Conservation (phyloP, 2,797 vertebrate species). For the Gephyroberyx darwinii region DNA sequence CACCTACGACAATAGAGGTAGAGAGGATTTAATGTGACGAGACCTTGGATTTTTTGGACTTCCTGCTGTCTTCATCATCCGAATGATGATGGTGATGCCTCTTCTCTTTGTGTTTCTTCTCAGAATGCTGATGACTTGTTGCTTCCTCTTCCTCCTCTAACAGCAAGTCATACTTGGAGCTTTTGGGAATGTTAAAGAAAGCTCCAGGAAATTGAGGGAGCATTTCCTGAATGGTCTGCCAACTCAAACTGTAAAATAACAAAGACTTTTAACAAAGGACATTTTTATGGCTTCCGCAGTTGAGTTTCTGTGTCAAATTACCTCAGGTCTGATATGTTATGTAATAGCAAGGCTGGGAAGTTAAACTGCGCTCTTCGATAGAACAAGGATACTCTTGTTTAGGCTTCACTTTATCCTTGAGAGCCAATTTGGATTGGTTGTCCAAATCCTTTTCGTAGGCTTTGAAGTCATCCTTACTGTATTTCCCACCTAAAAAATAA, state of each 20-base stretch:
- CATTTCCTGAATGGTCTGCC: neutral
- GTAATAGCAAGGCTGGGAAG: constrained; percentile 5
- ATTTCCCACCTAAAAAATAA: constrained; percentile 87
- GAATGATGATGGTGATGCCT: constrained; percentile 83
- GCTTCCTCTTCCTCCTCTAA: constrained; percentile 87
- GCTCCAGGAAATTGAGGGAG: constrained; percentile 13
- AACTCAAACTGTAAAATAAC: neutral
- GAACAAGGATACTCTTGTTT: constrained; percentile 94
- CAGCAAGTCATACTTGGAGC: constrained; percentile 90
- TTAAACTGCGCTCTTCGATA: neutral
- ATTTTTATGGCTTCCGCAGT: neutral
- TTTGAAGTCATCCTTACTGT: constrained; percentile 95
- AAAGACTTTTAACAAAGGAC: neutral
- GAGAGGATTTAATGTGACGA: neutral
- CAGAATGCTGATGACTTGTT: constrained; percentile 73
- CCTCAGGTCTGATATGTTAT: neutral
- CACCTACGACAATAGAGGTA: too few relatives aligned
- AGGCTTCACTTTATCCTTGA: constrained; percentile 91
- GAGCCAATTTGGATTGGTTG: constrained; percentile 86
- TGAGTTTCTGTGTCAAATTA: neutral
- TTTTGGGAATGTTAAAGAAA: constrained; percentile 81
- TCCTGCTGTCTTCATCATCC: constrained; percentile 86
- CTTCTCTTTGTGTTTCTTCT: constrained; percentile 90
- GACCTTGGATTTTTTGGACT: constrained; percentile 89
- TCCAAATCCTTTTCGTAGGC: constrained; percentile 92